These are phyloP conservation scores for Trachymyrmex septentrionalis DNA, from an alignment of 1,140 invertebrate species.

Conservation along the genomic window DNA sequence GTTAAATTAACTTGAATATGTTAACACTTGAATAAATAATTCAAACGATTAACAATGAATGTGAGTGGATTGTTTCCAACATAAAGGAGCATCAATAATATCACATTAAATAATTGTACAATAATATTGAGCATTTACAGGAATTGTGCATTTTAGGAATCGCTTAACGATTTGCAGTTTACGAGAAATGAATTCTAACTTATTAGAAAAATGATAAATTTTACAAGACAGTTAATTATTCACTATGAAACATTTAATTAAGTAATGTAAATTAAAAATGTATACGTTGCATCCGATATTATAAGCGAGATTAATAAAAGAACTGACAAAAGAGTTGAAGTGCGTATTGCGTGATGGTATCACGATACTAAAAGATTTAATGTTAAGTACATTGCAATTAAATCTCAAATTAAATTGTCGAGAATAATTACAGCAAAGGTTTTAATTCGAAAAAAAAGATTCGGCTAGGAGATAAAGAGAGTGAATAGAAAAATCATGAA, in stretches of 20 bases:
- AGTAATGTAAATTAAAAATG: neutral
- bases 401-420: slow-evolving; percentile 50
- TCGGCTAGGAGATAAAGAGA: slow-evolving; percentile 40
- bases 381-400: slow-evolving; percentile 36
- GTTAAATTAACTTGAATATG: too few species aligned
- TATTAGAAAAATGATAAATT: neutral
- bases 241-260: neutral
- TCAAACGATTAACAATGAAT: too few species aligned
- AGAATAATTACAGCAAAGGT: slow-evolving; percentile 24
- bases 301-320: slow-evolving; percentile 14
- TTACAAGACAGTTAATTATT: neutral
- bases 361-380: slow-evolving; percentile 13
- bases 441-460: slow-evolving; percentile 43
- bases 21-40: too few species aligned
- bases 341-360: slow-evolving; percentile 33
- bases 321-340: neutral
- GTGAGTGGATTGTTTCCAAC: too few species aligned
- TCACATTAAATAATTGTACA: too few species aligned
- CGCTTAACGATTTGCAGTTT: neutral
- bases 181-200: neutral
- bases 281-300: neutral
- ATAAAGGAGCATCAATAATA: too few species aligned
- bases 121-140: too few species aligned
- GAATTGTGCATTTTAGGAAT: too few species aligned
- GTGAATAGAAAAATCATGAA: slow-evolving; percentile 60